Base-by-base conservation (phyloP, 2,888 invertebrate genomes). In the Drosophila mimetica region DNA sequence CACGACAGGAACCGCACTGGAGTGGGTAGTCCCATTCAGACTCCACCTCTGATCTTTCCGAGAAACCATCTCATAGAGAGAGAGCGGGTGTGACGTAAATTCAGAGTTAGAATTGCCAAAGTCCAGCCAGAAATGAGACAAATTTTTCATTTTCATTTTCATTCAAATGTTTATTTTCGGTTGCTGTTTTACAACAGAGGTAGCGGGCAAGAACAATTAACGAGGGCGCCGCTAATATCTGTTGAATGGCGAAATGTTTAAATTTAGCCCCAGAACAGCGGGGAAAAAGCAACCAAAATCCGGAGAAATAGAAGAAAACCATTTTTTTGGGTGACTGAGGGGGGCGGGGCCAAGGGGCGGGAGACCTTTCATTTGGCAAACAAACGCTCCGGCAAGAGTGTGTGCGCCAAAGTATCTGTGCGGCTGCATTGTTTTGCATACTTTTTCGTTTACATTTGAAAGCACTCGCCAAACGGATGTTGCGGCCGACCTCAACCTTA, bases 401-500 rank as follows among this genome's bases (percentile, higher is more conserved):
- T 58, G 22, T 50, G 54, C 42, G 11, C 50, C 32, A 64, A 46
- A 46, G 54, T 54, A 54, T 54, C 54, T 55, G 54, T 55, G 54
- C n/a, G 57, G 47, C 70, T 75, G 86, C 80, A 84, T 83, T 84
- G 84, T 84, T 86, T 80, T 75, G 88, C 88, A 75, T 53, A 71
- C 64, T 71, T 63, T 50, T 75, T 87, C 67, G 74, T 88, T 88
- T 84, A 80, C 86, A 89, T 87, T 89, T 88, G 86, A 89, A 88
- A 82, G 80, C 74, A 75, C 74, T 82, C 80, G 75, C 61, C 70
- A 74, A 89, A 77, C 90, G 89, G 89, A 90, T 89, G 87, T 82
- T 83, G 80, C 66, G 82, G 81, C 76, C 86, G 88, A 89, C 89
- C 90, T 89, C 89, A 89, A 89, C 88, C 90, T 90, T 89, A 79